Conservation (phyloP, 2,797 vertebrate genomes). For the Eulemur albifrons region DNA sequence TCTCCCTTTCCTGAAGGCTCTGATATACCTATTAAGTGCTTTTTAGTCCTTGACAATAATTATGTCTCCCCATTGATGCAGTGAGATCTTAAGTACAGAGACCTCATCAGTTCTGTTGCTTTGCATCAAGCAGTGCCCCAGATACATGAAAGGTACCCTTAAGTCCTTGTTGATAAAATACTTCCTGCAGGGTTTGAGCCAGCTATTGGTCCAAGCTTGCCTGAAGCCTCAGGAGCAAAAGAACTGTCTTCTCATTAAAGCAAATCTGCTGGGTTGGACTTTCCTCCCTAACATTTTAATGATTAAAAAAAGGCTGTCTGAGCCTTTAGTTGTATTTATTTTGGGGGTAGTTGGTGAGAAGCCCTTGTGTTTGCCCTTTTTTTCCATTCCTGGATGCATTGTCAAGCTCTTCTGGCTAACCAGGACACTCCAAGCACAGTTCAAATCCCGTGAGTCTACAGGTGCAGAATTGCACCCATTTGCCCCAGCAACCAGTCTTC, state of each 20-base stretch:
- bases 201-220: constrained; percentile 23
- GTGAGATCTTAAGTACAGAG: constrained; percentile 11
- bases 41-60: constrained; percentile 1
- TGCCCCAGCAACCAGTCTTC: background rate
- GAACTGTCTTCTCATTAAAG: constrained; percentile 33
- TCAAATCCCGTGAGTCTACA: background rate
- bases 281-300: constrained; percentile 73
- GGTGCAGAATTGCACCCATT: background rate
- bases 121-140: background rate
- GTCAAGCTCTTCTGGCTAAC: background rate
- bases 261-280: constrained; percentile 54
- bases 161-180: constrained; percentile 21
- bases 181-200: background rate
- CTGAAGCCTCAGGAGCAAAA: constrained; percentile 16
- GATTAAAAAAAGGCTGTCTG: constrained; percentile 61
- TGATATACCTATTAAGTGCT: constrained; percentile 8
- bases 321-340: constrained; percentile 68
- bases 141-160: background rate
- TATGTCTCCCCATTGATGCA: background rate
- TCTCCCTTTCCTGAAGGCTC: background rate
- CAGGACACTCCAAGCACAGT: background rate
- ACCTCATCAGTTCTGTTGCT: background rate
- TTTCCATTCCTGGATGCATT: background rate
- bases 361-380: constrained; percentile 8
- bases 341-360: constrained; percentile 55